Percentiles rank a stretch among this genome's conserved stretches.
These are phyloP conservation scores for Labroides dimidiatus DNA, from an alignment of 2,797 vertebrate genomes.

Conservation along the genomic window DNA sequence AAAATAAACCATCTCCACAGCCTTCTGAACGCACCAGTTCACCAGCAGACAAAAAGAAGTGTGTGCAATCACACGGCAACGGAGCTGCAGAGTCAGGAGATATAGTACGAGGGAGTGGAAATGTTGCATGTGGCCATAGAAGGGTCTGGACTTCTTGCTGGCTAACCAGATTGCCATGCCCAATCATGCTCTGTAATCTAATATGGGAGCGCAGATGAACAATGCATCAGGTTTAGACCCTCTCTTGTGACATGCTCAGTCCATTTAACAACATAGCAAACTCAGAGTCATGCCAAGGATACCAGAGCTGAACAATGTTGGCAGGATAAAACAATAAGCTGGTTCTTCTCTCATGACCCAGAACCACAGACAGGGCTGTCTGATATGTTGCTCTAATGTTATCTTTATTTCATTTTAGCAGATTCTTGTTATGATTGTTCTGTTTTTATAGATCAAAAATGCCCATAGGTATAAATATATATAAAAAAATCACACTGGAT, in stretches of 20 bases:
- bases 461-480: neutral
- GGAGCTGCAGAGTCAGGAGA: slow-evolving; percentile 44
- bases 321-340: slow-evolving; percentile 37
- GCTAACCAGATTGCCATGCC: slow-evolving; percentile 74
- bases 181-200: slow-evolving; percentile 73
- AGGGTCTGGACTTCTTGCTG: slow-evolving; percentile 30
- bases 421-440: neutral
- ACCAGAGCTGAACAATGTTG: slow-evolving; percentile 43
- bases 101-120: slow-evolving; percentile 5
- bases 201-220: slow-evolving; percentile 65
- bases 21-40: too few relatives aligned
- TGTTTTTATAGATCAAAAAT: slow-evolving; percentile 2
- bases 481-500: slow-evolving; percentile 11
- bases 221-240: slow-evolving; percentile 63
- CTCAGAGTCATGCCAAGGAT: slow-evolving; percentile 61
- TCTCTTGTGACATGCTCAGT: slow-evolving; percentile 30
- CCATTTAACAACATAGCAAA: slow-evolving; percentile 50
- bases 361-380: neutral
- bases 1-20: too few relatives aligned
- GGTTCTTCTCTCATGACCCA: slow-evolving; percentile 22
- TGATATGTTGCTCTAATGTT: too few relatives aligned
- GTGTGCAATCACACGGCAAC: slow-evolving; percentile 47
- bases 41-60: slow-evolving; percentile 17
- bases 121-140: slow-evolving; percentile 25
- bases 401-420: neutral